A percentile compares a stretch with the other conserved stretches of the same genome.
phyloP scores from a whole-genome alignment of 2,113 vertebrate species.

The Chunga burmeisteri region DNA sequence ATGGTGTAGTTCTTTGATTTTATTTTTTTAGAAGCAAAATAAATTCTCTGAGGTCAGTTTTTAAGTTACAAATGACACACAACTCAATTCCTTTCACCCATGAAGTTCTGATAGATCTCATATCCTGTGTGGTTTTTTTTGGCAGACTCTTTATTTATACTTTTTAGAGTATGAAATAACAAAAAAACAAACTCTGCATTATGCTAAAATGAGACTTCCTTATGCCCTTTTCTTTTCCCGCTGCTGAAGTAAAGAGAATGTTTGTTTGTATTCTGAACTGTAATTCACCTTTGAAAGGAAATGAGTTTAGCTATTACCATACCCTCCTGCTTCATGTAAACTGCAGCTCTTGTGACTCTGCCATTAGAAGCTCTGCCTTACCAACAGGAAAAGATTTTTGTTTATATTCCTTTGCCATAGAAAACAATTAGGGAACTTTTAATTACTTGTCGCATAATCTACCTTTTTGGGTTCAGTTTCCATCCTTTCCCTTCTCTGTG shows the following conservation, averaged over 20 bases:
- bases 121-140: not conserved
- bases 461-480: not conserved
- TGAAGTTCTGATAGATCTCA: slow-evolving; percentile 23
- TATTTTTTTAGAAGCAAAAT: not conserved
- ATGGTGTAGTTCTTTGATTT: not conserved
- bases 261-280: slow-evolving; percentile 60
- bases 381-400: not conserved
- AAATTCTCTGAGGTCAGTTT: not conserved
- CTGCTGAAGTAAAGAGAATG: slow-evolving; percentile 1
- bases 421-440: slow-evolving; percentile 16
- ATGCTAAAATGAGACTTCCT: slow-evolving; percentile 33
- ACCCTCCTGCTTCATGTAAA: slow-evolving; percentile 24
- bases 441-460: not conserved
- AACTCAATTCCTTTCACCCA: not conserved
- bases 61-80: not conserved
- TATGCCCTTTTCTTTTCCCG: not conserved
- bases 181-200: slow-evolving; percentile 45
- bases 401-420: slow-evolving; percentile 12
- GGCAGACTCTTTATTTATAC: slow-evolving; percentile 34
- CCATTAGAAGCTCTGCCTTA: slow-evolving; percentile 3
- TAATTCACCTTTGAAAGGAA: slow-evolving; percentile 62
- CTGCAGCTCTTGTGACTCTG: not conserved
- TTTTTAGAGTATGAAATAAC: slow-evolving; percentile 44
- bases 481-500: not conserved
- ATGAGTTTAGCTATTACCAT: slow-evolving; percentile 29